phyloP scores from a whole-genome alignment of 2,113 vertebrate species.

The Himantopus leucocephalus region DNA sequence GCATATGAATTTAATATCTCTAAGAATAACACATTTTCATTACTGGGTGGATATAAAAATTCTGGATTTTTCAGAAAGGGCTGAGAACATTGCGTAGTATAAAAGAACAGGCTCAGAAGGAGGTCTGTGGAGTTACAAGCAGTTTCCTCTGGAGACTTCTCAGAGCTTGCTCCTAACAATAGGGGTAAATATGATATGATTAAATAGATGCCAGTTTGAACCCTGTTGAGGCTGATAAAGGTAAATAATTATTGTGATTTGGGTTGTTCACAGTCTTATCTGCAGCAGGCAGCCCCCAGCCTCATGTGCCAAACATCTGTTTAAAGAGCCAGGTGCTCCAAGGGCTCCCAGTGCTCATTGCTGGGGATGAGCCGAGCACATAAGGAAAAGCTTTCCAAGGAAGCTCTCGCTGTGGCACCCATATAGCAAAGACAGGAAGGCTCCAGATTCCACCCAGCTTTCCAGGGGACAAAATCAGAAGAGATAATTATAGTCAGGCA shows the following conservation, averaged over 20 bases:
- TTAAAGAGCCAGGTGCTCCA: neutral
- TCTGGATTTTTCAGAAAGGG: neutral
- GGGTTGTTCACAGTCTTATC: conserved; percentile 10
- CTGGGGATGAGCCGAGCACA: neutral
- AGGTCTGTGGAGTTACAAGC: neutral
- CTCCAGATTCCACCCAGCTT: neutral
- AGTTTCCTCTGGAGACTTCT: neutral
- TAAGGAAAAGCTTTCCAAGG: neutral
- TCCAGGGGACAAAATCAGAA: neutral
- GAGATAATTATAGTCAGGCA: neutral
- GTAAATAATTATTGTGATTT: conserved; percentile 39
- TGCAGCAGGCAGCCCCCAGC: neutral
- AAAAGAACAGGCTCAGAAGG: neutral
- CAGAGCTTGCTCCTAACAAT: neutral
- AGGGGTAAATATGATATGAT: neutral
- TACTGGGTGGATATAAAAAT: neutral
- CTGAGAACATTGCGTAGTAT: neutral
- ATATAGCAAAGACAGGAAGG: neutral
- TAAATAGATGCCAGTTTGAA: conserved; percentile 27
- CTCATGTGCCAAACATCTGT: conserved; percentile 7
- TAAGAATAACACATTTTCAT: conserved; percentile 11
- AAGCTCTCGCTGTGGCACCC: neutral
- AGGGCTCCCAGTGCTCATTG: neutral
- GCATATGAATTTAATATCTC: neutral
- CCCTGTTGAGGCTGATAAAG: conserved; percentile 30